Percentiles rank a stretch among this genome's conserved stretches.
Evolutionary conservation across 37 sponge, comb jelly and placozoan species (phyloP).

Genomic region (Hormiphora californensis): DNA sequence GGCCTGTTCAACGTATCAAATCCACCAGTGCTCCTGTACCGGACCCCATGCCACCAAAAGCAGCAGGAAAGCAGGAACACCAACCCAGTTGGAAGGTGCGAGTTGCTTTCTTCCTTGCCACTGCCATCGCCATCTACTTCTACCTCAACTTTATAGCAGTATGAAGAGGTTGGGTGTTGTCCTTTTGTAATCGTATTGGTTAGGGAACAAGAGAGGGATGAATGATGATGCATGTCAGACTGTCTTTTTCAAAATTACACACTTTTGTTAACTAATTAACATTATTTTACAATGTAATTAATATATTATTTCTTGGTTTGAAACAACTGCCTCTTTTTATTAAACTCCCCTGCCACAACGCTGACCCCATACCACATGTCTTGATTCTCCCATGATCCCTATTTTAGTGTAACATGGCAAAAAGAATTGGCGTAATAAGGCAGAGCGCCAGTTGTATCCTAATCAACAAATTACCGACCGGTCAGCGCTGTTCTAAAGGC

Average conservation of each 20-base stretch:
- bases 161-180: too few relatives aligned
- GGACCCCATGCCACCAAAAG: not conserved
- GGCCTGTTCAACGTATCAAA: not conserved
- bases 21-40: not conserved
- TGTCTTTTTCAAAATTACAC: not conserved
- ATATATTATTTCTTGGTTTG: not conserved
- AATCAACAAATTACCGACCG: too few relatives aligned
- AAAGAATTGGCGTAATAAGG: too few relatives aligned
- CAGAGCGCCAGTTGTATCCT: too few relatives aligned
- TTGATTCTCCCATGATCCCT: too few relatives aligned
- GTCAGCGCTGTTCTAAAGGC: too few relatives aligned
- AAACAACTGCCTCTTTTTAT: too few relatives aligned
- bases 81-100: slow-evolving; percentile 29
- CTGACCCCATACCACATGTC: too few relatives aligned
- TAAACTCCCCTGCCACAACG: too few relatives aligned
- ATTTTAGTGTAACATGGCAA: too few relatives aligned
- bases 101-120: not conserved
- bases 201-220: too few relatives aligned
- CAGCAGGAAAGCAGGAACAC: not conserved
- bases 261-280: not conserved
- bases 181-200: too few relatives aligned
- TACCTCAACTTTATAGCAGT: not conserved
- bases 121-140: not conserved
- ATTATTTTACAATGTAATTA: not conserved
- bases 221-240: not conserved